These are phyloP conservation scores for Pipistrellus pygmaeus DNA, from an alignment of 2,797 vertebrate species.

Conservation along the genomic window DNA sequence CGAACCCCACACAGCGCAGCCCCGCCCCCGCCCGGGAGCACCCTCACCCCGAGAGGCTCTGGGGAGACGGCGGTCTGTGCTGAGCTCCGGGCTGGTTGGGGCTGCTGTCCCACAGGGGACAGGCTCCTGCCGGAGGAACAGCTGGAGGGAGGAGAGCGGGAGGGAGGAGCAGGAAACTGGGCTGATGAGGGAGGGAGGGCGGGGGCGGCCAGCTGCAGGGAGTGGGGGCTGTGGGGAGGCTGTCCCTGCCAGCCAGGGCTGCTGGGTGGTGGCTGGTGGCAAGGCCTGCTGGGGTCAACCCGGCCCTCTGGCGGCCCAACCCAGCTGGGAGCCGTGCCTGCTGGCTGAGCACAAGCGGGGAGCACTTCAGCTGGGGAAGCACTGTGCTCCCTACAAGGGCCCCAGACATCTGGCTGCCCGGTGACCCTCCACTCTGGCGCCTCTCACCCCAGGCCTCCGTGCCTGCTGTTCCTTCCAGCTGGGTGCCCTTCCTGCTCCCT, in stretches of 20 bases:
- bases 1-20: accelerated
- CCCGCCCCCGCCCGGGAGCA: not conserved
- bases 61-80: not conserved
- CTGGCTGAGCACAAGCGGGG: not conserved
- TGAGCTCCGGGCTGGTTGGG: not conserved
- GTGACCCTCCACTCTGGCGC: accelerated
- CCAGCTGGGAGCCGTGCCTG: not conserved
- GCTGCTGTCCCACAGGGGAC: slow-evolving; percentile 49
- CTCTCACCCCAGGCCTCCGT: not conserved
- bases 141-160: slow-evolving; percentile 65
- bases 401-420: not conserved
- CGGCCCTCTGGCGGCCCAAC: not conserved
- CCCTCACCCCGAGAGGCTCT: not conserved
- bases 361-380: not conserved
- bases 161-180: slow-evolving; percentile 75
- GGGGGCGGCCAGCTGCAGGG: slow-evolving; percentile 61
- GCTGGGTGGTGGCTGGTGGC: slow-evolving; percentile 1
- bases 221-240: not conserved
- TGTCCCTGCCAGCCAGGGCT: not conserved
- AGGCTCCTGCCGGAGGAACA: slow-evolving; percentile 70
- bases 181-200: not conserved
- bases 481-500: not conserved
- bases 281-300: not conserved
- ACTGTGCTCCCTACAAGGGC: accelerated
- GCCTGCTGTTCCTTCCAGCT: not conserved